These are phyloP conservation scores for Noctua janthina DNA, from an alignment of 2,888 invertebrate species.

Conservation along the genomic window DNA sequence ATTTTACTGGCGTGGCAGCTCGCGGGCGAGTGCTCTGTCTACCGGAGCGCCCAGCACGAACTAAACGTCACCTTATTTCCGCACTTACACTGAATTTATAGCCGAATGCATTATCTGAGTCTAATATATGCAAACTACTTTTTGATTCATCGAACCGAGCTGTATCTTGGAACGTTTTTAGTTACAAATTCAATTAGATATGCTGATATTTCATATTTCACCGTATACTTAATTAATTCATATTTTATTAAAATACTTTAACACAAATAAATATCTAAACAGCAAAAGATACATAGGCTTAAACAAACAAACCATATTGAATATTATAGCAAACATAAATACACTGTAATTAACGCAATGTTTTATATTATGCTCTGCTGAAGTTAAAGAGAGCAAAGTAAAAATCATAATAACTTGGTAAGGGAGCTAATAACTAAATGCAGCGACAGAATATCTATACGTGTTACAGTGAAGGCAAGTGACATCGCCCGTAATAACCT, in stretches of 20 bases:
- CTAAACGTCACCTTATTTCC: slow-evolving; percentile 69
- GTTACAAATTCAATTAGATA: neutral
- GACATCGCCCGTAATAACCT: slow-evolving; percentile 72
- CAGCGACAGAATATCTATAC: slow-evolving; percentile 63
- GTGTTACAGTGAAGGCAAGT: slow-evolving; percentile 64
- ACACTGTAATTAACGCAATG: slow-evolving; percentile 56
- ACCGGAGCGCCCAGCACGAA: slow-evolving; percentile 61
- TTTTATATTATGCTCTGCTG: slow-evolving; percentile 54
- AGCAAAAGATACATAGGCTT: neutral
- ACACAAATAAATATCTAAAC: slow-evolving; percentile 2
- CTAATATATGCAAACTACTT: slow-evolving; percentile 56
- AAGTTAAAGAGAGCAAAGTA: slow-evolving; percentile 63
- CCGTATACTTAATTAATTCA: neutral
- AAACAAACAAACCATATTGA: slow-evolving; percentile 28
- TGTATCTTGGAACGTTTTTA: slow-evolving; percentile 3
- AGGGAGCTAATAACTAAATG: slow-evolving; percentile 65
- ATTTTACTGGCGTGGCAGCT: slow-evolving; percentile 67
- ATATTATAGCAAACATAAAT: slow-evolving; percentile 39
- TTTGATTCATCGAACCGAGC: slow-evolving; percentile 40
- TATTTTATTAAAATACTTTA: neutral
- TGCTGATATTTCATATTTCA: neutral
- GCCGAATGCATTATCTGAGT: slow-evolving; percentile 64
- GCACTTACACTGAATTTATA: slow-evolving; percentile 68
- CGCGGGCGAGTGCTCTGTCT: slow-evolving; percentile 53
- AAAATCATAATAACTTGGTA: slow-evolving; percentile 68